A percentile compares a stretch with the other conserved stretches of the same genome.
These are phyloP conservation scores for Tympanuchus pallidicinctus DNA, from an alignment of 2,113 vertebrate genomes.

Conservation along the genomic window DNA sequence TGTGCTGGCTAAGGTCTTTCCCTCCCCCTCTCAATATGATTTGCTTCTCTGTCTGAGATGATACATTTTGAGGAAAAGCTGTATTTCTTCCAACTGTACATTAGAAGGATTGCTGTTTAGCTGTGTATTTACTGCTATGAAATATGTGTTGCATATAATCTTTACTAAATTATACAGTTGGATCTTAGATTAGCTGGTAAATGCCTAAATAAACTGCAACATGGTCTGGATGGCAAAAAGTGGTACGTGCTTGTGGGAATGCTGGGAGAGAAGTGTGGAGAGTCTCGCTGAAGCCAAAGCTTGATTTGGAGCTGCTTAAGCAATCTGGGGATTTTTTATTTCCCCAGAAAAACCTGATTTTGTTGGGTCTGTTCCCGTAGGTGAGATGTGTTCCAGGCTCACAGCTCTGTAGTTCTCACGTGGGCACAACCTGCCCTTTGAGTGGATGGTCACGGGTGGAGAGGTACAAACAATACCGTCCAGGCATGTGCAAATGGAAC, in stretches of 20 bases:
- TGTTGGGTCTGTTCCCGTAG: neutral
- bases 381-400: conserved; percentile 26
- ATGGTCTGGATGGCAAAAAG: neutral
- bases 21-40: neutral
- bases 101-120: neutral
- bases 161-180: neutral
- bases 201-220: neutral
- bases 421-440: neutral
- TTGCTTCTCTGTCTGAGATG: neutral
- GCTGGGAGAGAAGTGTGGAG: neutral
- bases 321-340: neutral
- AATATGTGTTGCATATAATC: neutral
- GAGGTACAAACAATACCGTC: conserved; percentile 18
- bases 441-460: conserved; percentile 45
- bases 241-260: neutral
- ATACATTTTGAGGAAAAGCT: neutral
- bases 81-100: neutral
- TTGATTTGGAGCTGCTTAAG: neutral
- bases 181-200: neutral
- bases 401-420: neutral
- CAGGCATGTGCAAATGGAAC: neutral
- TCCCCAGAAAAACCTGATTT: neutral
- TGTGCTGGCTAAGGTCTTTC: neutral
- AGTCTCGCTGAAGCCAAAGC: neutral
- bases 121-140: neutral